phyloP scores from a whole-genome alignment of 1,140 invertebrate species.

The Ooceraea biroi region DNA sequence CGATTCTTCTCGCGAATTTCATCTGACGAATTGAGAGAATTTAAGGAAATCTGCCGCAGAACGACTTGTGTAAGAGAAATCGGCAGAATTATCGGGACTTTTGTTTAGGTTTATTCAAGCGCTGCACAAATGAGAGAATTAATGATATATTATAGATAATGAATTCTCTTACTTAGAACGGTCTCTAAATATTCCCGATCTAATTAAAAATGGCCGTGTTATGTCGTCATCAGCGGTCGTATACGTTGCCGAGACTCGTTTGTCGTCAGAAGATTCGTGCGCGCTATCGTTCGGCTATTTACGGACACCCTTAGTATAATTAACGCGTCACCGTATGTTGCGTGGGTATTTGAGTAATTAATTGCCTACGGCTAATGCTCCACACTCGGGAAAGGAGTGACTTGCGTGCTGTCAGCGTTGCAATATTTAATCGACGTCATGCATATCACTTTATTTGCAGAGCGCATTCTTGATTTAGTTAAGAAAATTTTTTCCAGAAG shows the following conservation, averaged over 20 bases:
- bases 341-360: constrained; percentile 72
- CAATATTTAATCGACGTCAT: constrained; percentile 52
- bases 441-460: constrained; percentile 51
- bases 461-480: constrained; percentile 51
- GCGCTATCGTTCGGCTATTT: constrained; percentile 46
- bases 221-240: constrained; percentile 7
- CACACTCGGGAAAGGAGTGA: constrained; percentile 66
- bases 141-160: not conserved
- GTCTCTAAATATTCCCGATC: constrained; percentile 14
- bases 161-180: not conserved
- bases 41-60: constrained; percentile 22
- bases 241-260: constrained; percentile 10
- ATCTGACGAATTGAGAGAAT: not conserved
- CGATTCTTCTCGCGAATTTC: not conserved
- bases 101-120: too few relatives aligned
- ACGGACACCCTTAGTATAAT: constrained; percentile 56
- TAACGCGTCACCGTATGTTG: constrained; percentile 53
- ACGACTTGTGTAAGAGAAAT: not conserved
- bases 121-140: not conserved
- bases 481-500: not conserved
- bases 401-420: constrained; percentile 70
- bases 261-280: constrained; percentile 25
- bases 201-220: constrained; percentile 35
- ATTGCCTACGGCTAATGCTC: constrained; percentile 67
- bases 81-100: too few relatives aligned